Evolutionary conservation across 1,140 invertebrate genomes (phyloP), one percentile per base, ranked within the genome.

Genomic region (Neodiprion fabricii): DNA sequence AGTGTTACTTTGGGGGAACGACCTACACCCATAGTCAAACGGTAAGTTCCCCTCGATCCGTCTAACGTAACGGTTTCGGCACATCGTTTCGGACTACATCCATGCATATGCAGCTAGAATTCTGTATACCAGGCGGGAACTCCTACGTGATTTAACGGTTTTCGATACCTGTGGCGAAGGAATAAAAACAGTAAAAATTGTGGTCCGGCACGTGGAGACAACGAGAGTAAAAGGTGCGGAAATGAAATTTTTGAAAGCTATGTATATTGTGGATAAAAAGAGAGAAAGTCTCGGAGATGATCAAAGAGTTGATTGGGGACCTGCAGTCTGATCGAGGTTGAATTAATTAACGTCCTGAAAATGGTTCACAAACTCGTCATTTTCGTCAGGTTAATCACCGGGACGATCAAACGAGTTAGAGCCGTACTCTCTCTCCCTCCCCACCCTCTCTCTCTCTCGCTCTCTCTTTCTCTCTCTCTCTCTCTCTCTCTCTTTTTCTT

Each of bases 11-110:
- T 71, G 78, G 85, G 3, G 84, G 81, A 14, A 84, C 82, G 23
- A 75, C 78, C 23, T 86, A 86, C 78, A 79, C 84, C 4, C 85
- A 86, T 72, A 82, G 85, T 70, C 80, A 86, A 74, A 84, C 81
- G 75, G 85, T 86, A 71, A 78, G 79, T 78, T 10, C 28, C 3
- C 28, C 65, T 66, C 28, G 61, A 61, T 71, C 66, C 72, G 72
- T 68, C 72, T 74, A 76, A 79, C 76, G 77, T 79, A 81, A 79
- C 78, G 79, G 75, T 75, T 67, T 76, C 69, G 67, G 67, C 67
- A 76, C 73, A 72, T 53, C 71, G 70, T 50, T 61, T 61, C 72
- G 74, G 76, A 70, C 66, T 74, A 53, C 53, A 72, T 67, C 70
- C 71, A 50, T 71, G 74, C 74, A 66, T 67, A 65, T 74, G 53